Base-by-base conservation (phyloP, 2,888 invertebrate species). In the Apotomis betuletana region DNA sequence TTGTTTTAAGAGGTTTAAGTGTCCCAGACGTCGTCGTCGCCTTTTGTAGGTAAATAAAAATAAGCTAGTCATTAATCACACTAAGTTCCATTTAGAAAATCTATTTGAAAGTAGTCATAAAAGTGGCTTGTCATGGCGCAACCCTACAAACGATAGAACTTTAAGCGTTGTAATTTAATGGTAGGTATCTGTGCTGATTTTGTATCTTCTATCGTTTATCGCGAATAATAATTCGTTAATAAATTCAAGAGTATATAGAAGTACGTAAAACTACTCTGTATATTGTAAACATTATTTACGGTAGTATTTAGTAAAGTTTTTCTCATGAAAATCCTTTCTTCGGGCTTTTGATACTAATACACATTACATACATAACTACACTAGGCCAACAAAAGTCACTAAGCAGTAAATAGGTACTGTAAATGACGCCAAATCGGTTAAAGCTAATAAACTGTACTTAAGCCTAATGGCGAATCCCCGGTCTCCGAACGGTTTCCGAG, bases 371-470 rank as follows among this genome's bases (percentile, higher is more conserved):
- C 46, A 44, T 13, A 46, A 52, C 36, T 49, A 49, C 9, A 44
- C 49, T 46, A 36, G 5, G 36, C 3, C 41, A 41, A 41, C 41
- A 41, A 41, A 41, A 67, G 62, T 59, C 63, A 49, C 41, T 54
- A 58, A 59, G 63, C 46, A 46, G 38, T 54, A 2, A 27, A 27
- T 27, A 61, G 13, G 52, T 49, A 68, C 52, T 72, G 6, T 63
- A 65, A 69, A 63, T 62, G 71, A 73, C 62, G 67, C 51, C 67
- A 75, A 74, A 74, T 75, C 76, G 75, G 76, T 72, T 68, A 57
- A 65, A 76, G 74, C 75, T 76, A 77, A 78, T 79, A 77, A 67
- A 77, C 74, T 74, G 60, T 63, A 60, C 67, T 74, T 68, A 74
- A 78, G 74, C 67, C 74, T 75, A 77, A 79, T 74, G 76, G 73